Conservation (phyloP, 1,140 invertebrate genomes). For the Hylaeus volcanicus region DNA sequence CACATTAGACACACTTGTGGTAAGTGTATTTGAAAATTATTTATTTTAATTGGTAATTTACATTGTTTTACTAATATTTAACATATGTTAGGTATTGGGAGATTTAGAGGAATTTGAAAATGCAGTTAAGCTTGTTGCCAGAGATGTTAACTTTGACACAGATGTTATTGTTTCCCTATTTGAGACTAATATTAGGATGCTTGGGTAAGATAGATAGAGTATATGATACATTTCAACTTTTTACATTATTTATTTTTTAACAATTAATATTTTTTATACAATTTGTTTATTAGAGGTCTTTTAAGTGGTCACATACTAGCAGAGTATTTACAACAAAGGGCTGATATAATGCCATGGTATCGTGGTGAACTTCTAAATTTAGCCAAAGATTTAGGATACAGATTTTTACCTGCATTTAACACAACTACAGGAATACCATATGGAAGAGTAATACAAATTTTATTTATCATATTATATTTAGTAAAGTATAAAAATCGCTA, state of each 20-base stretch:
- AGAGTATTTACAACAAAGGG: constrained; percentile 88
- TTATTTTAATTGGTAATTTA: constrained; percentile 21
- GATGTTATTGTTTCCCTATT: constrained; percentile 98
- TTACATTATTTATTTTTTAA: background rate
- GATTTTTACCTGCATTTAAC: constrained; percentile 97
- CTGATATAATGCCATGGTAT: constrained; percentile 93
- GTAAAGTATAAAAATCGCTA: constrained; percentile 26
- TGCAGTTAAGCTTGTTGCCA: constrained; percentile 92
- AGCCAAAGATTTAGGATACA: constrained; percentile 95
- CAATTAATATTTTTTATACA: constrained; percentile 13
- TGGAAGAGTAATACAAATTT: constrained; percentile 86
- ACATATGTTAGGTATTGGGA: constrained; percentile 85
- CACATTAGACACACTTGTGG: constrained; percentile 94
- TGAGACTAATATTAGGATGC: constrained; percentile 98
- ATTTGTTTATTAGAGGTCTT: constrained; percentile 86
- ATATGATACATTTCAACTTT: background rate
- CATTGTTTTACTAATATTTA: constrained; percentile 29
- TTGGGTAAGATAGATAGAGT: constrained; percentile 86
- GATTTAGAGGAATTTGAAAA: constrained; percentile 97
- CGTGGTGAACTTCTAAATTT: constrained; percentile 92
- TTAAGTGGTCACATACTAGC: constrained; percentile 96
- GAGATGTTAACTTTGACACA: constrained; percentile 94
- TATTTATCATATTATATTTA: constrained; percentile 30
- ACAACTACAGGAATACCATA: constrained; percentile 98
- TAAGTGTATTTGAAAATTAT: constrained; percentile 77